Evolutionary conservation across 2,888 invertebrate genomes (phyloP).

Genomic region (Uloborus plumipes): DNA sequence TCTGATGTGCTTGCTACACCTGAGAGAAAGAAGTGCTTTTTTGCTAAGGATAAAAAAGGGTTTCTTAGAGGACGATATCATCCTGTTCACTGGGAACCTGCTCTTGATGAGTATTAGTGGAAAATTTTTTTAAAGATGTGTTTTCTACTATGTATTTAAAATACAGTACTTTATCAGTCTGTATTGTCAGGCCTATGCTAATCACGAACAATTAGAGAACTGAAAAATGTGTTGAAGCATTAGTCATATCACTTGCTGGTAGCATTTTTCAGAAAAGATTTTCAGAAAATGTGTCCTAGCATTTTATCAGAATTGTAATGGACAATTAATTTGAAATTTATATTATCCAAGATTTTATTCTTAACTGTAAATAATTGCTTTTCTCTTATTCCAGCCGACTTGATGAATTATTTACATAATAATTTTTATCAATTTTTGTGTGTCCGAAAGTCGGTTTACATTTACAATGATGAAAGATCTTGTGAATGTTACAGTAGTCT

Average conservation of each 20-base stretch:
- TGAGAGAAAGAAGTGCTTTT: slow-evolving; percentile 41
- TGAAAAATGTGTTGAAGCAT: background rate
- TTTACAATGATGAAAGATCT: no score
- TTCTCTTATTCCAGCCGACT: slow-evolving; percentile 8
- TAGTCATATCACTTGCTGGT: slow-evolving; percentile 53
- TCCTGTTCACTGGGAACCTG: background rate
- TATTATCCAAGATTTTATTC: slow-evolving; percentile 35
- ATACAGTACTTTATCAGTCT: background rate
- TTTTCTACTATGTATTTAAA: slow-evolving; percentile 15
- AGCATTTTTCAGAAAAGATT: slow-evolving; percentile 10
- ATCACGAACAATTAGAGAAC: no score
- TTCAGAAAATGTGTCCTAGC: slow-evolving; percentile 14
- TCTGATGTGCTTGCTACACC: slow-evolving; percentile 21
- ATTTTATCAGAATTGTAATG: slow-evolving; percentile 35
- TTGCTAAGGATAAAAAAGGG: background rate
- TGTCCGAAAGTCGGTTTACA: no score
- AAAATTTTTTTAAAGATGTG: background rate
- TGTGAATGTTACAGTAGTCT: no score
- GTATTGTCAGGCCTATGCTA: no score
- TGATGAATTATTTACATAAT: slow-evolving; percentile 9
- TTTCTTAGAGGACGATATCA: slow-evolving; percentile 15
- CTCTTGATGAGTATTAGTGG: no score
- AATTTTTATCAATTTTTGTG: slow-evolving; percentile 13
- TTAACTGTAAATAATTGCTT: slow-evolving; percentile 30
- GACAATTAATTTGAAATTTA: slow-evolving; percentile 44